Evolutionary conservation across 2,888 invertebrate species (phyloP).

Genomic region (Agrotis ipsilon): DNA sequence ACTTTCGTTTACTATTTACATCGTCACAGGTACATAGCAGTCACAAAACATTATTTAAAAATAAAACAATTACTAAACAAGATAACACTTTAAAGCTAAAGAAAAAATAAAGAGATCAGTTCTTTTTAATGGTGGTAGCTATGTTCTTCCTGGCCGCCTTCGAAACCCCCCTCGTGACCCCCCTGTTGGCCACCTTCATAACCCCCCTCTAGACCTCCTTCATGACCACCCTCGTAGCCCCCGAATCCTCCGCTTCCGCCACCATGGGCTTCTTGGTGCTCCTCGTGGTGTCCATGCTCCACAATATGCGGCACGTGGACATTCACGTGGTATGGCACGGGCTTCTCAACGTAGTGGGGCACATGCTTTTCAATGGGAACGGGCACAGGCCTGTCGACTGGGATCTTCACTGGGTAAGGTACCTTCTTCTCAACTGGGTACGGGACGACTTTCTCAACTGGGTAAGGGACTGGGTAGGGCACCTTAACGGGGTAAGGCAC

Average conservation of each 20-base stretch:
- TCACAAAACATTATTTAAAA: conserved; percentile 79
- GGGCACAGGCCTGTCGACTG: conserved; percentile 91
- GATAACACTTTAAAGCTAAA: conserved; percentile 89
- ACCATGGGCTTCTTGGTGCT: conserved; percentile 50
- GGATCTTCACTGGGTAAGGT: conserved; percentile 92
- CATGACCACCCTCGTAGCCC: conserved; percentile 42
- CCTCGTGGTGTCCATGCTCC: conserved; percentile 65
- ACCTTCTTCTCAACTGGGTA: conserved; percentile 93
- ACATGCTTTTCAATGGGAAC: conserved; percentile 93
- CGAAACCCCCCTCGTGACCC: conserved; percentile 46
- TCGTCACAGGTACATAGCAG: conserved; percentile 78
- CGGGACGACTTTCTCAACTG: conserved; percentile 92
- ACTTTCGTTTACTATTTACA: conserved; percentile 88
- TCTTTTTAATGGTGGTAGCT: conserved; percentile 84
- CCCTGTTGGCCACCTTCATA: conserved; percentile 23
- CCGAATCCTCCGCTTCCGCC: conserved; percentile 37
- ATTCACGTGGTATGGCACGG: conserved; percentile 93
- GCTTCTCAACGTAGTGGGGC: conserved; percentile 93
- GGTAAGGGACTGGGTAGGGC: conserved; percentile 93
- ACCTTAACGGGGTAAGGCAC: conserved; percentile 95
- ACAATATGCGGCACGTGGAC: conserved; percentile 92
- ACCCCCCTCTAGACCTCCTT: conserved; percentile 37
- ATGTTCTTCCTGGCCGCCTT: conserved; percentile 57
- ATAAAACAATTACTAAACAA: conserved; percentile 83
- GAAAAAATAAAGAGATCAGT: conserved; percentile 87